Base-by-base conservation (phyloP, 2,113 vertebrate species). In the Labeo catla region DNA sequence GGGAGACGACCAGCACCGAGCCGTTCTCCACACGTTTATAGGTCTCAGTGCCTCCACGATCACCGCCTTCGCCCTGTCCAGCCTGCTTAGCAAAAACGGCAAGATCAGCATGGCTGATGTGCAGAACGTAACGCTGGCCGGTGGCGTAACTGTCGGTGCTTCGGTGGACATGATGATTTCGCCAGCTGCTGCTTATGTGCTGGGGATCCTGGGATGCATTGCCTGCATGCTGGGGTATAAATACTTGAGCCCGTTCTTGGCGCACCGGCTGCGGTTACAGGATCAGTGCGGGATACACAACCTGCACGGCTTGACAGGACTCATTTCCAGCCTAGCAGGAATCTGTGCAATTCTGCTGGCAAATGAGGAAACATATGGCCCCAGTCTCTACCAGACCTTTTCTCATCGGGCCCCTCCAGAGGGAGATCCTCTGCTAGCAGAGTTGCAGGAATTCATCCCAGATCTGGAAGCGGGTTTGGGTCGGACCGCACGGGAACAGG, bases 211-310 rank as follows among this genome's bases (percentile, higher is more conserved):
- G 88, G 96, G 96, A 0, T 93, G 95, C 0, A 2, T 47, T 3
- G 89, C 73, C 0, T 97, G 96, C 8, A 90, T 96, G 91, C 90
- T 97, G 0, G 96, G 96, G 52, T 96, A 96, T 90, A 95, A 90
- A 78, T 96, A 95, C 90, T 87, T 96, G 86, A 95, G 91, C 28
- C 96, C 96, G 0, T 89, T 97, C 73, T 84, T 97, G 88, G 90
- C 87, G 0, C 90, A 9, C 10, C 94, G 65, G 47, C 81, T 95
- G 6, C 19, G 43, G 0, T 90, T 97, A 23, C 95, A 93, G 70
- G 96, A 97, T 90, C 96, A 96, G 84, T 96, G 96, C 0, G 95
- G 96, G 66, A 97, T 96, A 89, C 96, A 97, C 84, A 97, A 97
- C 89, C 91, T 97, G 16, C 96, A 97, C 0, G 96, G 95, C 11